phyloP scores from a whole-genome alignment of 2,888 invertebrate genomes.

The Homarus gammarus region DNA sequence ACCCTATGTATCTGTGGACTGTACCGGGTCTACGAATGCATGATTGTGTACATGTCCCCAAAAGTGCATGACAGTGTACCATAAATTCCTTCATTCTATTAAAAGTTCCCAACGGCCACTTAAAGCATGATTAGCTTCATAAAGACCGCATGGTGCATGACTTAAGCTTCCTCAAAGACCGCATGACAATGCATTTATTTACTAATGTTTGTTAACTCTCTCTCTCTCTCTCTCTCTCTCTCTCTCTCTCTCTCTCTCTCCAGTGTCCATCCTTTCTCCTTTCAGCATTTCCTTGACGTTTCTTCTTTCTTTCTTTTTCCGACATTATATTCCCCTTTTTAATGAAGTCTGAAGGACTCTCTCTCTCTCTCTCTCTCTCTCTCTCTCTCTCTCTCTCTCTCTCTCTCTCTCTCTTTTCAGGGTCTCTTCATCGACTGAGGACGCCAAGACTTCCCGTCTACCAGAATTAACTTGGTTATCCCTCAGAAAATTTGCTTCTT shows the following conservation, averaged over 20 bases:
- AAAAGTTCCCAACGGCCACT: background rate
- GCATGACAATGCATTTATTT: background rate
- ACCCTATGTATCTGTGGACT: no score
- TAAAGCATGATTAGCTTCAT: background rate
- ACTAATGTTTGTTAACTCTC: no score
- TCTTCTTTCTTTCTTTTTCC: background rate
- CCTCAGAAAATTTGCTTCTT: no score
- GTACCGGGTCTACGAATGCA: no score
- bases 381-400: conserved; percentile 18
- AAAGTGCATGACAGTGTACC: background rate
- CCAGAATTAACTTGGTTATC: no score
- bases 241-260: conserved; percentile 16
- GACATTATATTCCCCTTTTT: background rate
- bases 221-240: background rate
- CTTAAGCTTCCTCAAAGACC: background rate
- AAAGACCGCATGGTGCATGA: background rate
- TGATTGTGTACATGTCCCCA: no score
- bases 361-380: conserved; percentile 7
- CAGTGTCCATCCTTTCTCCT: background rate
- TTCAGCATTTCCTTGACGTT: background rate
- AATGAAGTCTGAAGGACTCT: background rate
- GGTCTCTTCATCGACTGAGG: no score
- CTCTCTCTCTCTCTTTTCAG: conserved; percentile 33
- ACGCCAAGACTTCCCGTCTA: no score
- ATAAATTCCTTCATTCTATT: background rate